phyloP scores from a whole-genome alignment of 92 coral and sea anemone genomes.

The Isaurus tuberculatus region DNA sequence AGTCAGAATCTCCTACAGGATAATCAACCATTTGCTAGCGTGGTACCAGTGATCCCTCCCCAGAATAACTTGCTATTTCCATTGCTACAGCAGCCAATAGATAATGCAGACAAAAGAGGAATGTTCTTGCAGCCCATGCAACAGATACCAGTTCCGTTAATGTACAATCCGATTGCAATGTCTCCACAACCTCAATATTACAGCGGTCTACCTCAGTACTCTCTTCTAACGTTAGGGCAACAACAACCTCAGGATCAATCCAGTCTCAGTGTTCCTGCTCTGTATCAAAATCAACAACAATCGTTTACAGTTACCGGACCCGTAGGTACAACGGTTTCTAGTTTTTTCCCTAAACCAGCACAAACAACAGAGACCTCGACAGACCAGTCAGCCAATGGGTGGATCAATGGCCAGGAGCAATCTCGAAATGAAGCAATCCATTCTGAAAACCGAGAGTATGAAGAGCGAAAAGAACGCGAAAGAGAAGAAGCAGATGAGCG shows the following conservation, averaged over 20 bases:
- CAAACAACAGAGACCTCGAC: neutral
- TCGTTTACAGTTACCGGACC: neutral
- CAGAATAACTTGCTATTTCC: conserved; percentile 23
- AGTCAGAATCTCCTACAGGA: conserved; percentile 32
- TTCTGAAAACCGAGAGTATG: conserved; percentile 37
- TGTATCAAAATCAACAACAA: conserved; percentile 10
- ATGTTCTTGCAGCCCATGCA: conserved; percentile 60
- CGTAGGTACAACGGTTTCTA: neutral
- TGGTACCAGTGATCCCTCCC: neutral
- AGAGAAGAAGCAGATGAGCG: conserved; percentile 41
- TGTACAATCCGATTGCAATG: conserved; percentile 48
- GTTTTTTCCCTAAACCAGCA: neutral
- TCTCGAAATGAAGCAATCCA: conserved; percentile 73
- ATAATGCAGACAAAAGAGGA: conserved; percentile 37
- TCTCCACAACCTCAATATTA: conserved; percentile 39
- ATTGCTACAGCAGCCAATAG: conserved; percentile 24
- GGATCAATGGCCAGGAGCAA: conserved; percentile 78
- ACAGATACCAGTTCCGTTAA: conserved; percentile 54
- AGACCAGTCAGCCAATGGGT: conserved; percentile 36
- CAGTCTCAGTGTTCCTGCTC: conserved; percentile 1
- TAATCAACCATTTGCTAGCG: conserved; percentile 14
- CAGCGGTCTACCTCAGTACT: conserved; percentile 27
- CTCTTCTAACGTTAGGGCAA: conserved; percentile 28
- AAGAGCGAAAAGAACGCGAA: conserved; percentile 44
- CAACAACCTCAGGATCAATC: conserved; percentile 40